Evolutionary conservation across 1,140 invertebrate genomes (phyloP).

Genomic region (Holcopasites calliopsidis): DNA sequence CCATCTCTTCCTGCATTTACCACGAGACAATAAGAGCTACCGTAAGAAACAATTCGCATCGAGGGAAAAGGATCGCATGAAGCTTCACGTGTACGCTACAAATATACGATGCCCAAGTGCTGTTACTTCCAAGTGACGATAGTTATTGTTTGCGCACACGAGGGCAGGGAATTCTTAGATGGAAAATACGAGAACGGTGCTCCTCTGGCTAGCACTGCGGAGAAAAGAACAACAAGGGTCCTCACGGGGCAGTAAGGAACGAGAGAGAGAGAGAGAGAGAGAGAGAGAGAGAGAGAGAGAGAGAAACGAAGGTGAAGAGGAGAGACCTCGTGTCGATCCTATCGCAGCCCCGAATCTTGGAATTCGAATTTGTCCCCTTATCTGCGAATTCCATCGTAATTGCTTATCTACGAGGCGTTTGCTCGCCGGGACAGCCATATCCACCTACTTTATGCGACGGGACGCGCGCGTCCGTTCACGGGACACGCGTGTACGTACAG

Average conservation of each 20-base stretch:
- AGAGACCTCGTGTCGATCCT: slow-evolving; percentile 64
- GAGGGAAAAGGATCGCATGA: neutral
- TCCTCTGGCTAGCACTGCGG: too few species aligned
- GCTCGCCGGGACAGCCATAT: slow-evolving; percentile 50
- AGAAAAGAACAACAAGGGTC: too few species aligned
- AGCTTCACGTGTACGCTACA: too few species aligned
- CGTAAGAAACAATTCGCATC: neutral
- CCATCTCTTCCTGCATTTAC: too few species aligned
- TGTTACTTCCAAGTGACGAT: neutral
- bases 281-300: neutral
- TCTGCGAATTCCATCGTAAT: slow-evolving; percentile 76
- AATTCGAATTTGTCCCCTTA: slow-evolving; percentile 73
- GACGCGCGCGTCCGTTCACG: slow-evolving; percentile 29
- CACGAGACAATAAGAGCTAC: neutral
- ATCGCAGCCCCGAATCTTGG: slow-evolving; percentile 70
- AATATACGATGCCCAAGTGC: neutral
- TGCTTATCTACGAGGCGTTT: slow-evolving; percentile 74
- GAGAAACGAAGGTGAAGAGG: neutral
- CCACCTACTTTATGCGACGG: slow-evolving; percentile 52
- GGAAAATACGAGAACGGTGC: too few species aligned
- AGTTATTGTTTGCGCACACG: neutral
- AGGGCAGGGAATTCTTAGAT: neutral
- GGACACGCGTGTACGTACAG: slow-evolving; percentile 46
- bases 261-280: neutral
- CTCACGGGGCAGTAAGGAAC: neutral